A percentile compares a stretch with the other conserved stretches of the same genome.
phyloP scores from a whole-genome alignment of 2,797 vertebrate genomes.

The Coracias cyanogaster region DNA sequence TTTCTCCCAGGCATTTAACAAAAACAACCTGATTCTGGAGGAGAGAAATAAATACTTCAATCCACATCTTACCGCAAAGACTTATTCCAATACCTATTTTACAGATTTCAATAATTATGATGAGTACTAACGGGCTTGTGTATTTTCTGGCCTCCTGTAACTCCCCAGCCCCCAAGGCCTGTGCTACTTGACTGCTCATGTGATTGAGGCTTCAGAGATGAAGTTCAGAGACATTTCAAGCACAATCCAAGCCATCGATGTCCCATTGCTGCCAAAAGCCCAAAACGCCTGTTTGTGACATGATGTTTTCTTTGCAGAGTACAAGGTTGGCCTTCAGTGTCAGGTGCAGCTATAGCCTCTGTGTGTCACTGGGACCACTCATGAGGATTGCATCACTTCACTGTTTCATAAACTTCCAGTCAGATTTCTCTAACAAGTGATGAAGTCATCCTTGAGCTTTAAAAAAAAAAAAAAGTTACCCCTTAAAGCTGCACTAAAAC shows the following conservation, averaged over 20 bases:
- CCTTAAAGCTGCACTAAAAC: background rate
- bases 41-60: slow-evolving; percentile 99
- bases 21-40: slow-evolving; percentile 98
- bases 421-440: slow-evolving; percentile 14
- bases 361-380: background rate
- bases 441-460: slow-evolving; percentile 35
- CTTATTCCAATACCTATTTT: slow-evolving; percentile 97
- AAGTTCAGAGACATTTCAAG: slow-evolving; percentile 73
- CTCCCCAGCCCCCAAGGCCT: slow-evolving; percentile 57
- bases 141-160: slow-evolving; percentile 61
- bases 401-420: background rate
- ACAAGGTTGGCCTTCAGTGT: slow-evolving; percentile 29
- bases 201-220: slow-evolving; percentile 65
- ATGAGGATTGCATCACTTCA: background rate
- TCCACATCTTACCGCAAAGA: slow-evolving; percentile 94
- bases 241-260: slow-evolving; percentile 63
- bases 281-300: slow-evolving; percentile 30
- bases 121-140: slow-evolving; percentile 87
- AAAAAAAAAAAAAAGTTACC: background rate
- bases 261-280: slow-evolving; percentile 62
- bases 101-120: slow-evolving; percentile 98
- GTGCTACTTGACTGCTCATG: slow-evolving; percentile 63
- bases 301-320: slow-evolving; percentile 18
- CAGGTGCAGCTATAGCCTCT: background rate
- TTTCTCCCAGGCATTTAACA: slow-evolving; percentile 92